Percentiles rank a stretch among this genome's conserved stretches.
Evolutionary conservation across 2,888 invertebrate species (phyloP).

Genomic region (Gryllus longicercus): DNA sequence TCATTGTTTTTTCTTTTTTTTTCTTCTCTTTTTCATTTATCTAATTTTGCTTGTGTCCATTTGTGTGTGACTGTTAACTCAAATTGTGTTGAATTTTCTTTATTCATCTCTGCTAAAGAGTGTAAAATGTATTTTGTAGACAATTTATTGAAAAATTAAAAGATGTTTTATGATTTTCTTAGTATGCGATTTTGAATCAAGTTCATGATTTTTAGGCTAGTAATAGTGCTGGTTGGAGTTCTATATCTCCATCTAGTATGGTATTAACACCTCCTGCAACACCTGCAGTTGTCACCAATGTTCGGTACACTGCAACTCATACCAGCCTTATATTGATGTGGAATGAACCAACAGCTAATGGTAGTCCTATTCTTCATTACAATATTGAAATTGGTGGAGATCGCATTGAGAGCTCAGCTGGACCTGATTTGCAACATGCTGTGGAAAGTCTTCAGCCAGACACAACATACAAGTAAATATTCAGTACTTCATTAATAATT

Average conservation of each 20-base stretch:
- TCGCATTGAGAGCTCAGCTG: slow-evolving; percentile 54
- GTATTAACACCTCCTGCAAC: slow-evolving; percentile 76
- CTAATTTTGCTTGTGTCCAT: no score
- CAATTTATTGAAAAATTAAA: no score
- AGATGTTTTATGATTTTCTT: no score
- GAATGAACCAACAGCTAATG: slow-evolving; percentile 72
- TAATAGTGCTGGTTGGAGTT: slow-evolving; percentile 77
- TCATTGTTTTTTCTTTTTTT: no score
- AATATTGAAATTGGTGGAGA: slow-evolving; percentile 66
- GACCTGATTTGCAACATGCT: slow-evolving; percentile 58
- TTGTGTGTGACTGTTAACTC: no score
- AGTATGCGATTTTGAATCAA: no score
- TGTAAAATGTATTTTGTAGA: no score
- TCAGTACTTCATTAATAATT: background rate
- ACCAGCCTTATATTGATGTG: slow-evolving; percentile 68
- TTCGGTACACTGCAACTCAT: slow-evolving; percentile 62
- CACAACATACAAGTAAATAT: slow-evolving; percentile 62
- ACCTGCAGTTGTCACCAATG: slow-evolving; percentile 60
- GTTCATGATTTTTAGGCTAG: slow-evolving; percentile 56
- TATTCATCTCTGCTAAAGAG: no score
- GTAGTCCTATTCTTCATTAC: slow-evolving; percentile 71
- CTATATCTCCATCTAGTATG: slow-evolving; percentile 64
- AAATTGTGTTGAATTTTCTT: no score
- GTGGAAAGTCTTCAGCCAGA: slow-evolving; percentile 72
- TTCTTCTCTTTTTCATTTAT: no score